phyloP scores from a whole-genome alignment of 2,888 invertebrate species.

The Catonia carolina region DNA sequence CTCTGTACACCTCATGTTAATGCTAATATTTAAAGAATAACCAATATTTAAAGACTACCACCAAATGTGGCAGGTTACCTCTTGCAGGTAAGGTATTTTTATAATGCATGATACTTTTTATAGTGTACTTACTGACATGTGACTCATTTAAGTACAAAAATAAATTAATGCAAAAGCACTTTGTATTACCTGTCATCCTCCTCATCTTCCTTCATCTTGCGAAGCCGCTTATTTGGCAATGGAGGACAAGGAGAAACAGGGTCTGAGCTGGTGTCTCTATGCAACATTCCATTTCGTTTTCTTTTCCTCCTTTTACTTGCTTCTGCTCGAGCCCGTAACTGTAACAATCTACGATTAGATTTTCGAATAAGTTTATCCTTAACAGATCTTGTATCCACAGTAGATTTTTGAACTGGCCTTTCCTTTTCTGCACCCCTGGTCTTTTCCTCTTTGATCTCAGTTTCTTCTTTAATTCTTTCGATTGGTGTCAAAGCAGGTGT shows the following conservation, averaged over 20 bases:
- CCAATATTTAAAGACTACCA: no score
- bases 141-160: no score
- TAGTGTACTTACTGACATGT: no score
- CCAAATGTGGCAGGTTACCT: no score
- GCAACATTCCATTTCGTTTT: slow-evolving; percentile 22
- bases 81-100: no score
- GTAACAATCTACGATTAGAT: background rate
- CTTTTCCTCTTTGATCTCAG: background rate
- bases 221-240: slow-evolving; percentile 28
- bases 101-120: no score
- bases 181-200: slow-evolving; percentile 43
- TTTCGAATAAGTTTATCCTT: slow-evolving; percentile 4
- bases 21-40: no score
- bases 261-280: slow-evolving; percentile 9
- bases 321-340: background rate
- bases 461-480: background rate
- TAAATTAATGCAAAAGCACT: no score
- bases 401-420: background rate
- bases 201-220: slow-evolving; percentile 43
- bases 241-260: background rate
- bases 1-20: no score
- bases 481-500: slow-evolving; percentile 26
- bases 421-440: slow-evolving; percentile 1
- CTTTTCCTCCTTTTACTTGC: slow-evolving; percentile 25
- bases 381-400: background rate